These are phyloP conservation scores for Esox niger DNA, from an alignment of 2,113 vertebrate genomes.

Conservation along the genomic window DNA sequence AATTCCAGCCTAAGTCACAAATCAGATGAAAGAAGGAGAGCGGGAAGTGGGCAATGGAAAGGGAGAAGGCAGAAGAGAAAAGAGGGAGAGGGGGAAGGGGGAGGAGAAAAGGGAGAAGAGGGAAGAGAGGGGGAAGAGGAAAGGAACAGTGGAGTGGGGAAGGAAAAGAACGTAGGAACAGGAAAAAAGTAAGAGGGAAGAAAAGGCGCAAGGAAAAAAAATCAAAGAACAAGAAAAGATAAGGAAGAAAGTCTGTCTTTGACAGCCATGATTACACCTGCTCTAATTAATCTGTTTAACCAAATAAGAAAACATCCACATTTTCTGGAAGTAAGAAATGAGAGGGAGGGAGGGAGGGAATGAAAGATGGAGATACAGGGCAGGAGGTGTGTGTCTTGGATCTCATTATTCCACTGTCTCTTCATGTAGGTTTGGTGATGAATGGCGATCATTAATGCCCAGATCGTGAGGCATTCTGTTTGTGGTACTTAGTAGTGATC, in stretches of 20 bases:
- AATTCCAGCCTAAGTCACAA: too few relatives aligned
- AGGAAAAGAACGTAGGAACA: neutral
- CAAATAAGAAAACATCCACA: too few relatives aligned
- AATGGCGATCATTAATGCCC: constrained; percentile 9
- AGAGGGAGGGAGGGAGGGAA: neutral
- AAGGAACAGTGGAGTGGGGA: neutral
- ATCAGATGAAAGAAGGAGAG: neutral
- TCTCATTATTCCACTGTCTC: constrained; percentile 13
- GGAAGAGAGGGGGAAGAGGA: neutral
- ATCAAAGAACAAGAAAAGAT: neutral
- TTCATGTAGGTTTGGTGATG: constrained; percentile 12
- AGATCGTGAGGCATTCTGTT: neutral
- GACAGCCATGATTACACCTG: neutral
- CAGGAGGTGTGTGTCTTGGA: neutral
- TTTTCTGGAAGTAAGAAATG: neutral
- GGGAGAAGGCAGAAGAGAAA: neutral
- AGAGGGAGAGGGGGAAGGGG: neutral
- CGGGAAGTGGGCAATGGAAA: neutral
- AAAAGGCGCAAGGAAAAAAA: too few relatives aligned
- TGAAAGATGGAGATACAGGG: neutral
- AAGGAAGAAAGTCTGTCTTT: neutral
- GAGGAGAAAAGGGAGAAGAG: neutral
- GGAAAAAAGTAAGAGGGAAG: too few relatives aligned
- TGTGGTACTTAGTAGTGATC: constrained; percentile 2
- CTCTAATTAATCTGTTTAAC: neutral